phyloP scores from a whole-genome alignment of 2,113 vertebrate genomes.

The Columba livia region DNA sequence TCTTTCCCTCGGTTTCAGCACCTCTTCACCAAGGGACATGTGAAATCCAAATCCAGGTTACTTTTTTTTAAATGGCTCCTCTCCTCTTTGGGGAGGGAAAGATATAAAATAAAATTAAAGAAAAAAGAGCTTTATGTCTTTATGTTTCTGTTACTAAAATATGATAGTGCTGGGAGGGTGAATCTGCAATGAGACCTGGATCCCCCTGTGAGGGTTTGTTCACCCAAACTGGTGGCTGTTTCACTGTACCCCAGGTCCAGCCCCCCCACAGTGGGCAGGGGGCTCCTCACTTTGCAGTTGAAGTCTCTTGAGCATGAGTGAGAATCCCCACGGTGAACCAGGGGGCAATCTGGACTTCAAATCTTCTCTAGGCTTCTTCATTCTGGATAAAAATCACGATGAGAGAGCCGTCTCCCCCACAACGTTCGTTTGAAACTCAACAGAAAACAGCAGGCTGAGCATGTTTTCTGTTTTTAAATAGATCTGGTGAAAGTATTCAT shows the following conservation, averaged over 20 bases:
- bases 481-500: constrained; percentile 44
- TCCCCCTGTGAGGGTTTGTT: neutral
- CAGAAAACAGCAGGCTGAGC: neutral
- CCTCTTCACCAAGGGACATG: neutral
- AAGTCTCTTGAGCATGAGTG: too few relatives aligned
- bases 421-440: neutral
- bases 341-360: neutral
- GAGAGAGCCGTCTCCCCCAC: neutral
- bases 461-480: constrained; percentile 29
- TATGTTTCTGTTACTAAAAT: neutral
- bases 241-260: neutral
- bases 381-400: neutral
- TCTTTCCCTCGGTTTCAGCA: neutral
- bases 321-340: neutral
- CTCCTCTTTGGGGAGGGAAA: neutral
- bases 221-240: neutral
- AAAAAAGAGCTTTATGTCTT: neutral
- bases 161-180: neutral
- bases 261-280: too few relatives aligned
- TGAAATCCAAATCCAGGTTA: neutral
- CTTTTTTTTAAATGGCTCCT: neutral
- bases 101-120: accelerated
- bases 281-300: too few relatives aligned
- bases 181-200: neutral
- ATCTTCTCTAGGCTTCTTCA: neutral